Evolutionary conservation across 2,113 vertebrate genomes (phyloP), one percentile per base, ranked within the genome.

Genomic region (Tupaia chinensis): DNA sequence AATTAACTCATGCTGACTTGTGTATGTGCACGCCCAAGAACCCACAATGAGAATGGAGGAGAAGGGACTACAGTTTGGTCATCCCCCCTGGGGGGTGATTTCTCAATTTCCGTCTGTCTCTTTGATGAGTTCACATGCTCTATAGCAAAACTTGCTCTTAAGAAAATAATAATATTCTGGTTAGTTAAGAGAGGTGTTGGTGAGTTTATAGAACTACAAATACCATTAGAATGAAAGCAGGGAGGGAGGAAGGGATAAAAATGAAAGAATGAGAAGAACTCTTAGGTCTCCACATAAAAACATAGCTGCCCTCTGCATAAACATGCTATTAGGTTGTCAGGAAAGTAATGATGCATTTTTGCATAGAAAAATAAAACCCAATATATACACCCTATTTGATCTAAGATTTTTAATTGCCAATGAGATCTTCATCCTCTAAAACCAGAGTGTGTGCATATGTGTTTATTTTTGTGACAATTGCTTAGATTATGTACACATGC

Each of bases 351-450:
- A 44, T 44, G 44, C 44, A 44, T 44, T 44, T 44, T 44, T 44
- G 44, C 44, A 44, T 44, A 44, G 44, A 44, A 44, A 44, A 44
- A 44, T 44, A 44, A 4, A 44, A 44, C 5, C 44, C 5, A 3
- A 44, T 44, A 44, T 44, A 44, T 44, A 44, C 44, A 4, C 13
- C 32, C 14, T n/a, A 4, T 70, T 89, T 58, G 20, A 56, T 20
- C 44, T 89, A 63, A 85, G 58, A 82, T 73, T 84, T 95, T 34
- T 63, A 58, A 63, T 65, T 65, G 27, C 74, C 88, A 94, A 83
- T 74, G 69, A n/a, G 17, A 65, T 89, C 56, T 78, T 78, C 65
- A 72, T 84, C 16, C 10, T 91, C 68, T 87, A 68, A 87, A 91
- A 61, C 12, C 22, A 81, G 61, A 20, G 29, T n/a, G 27, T 27